Percentiles rank a stretch among this genome's conserved stretches.
These are phyloP conservation scores for Caloenas nicobarica DNA, from an alignment of 2,113 vertebrate genomes.

Conservation along the genomic window DNA sequence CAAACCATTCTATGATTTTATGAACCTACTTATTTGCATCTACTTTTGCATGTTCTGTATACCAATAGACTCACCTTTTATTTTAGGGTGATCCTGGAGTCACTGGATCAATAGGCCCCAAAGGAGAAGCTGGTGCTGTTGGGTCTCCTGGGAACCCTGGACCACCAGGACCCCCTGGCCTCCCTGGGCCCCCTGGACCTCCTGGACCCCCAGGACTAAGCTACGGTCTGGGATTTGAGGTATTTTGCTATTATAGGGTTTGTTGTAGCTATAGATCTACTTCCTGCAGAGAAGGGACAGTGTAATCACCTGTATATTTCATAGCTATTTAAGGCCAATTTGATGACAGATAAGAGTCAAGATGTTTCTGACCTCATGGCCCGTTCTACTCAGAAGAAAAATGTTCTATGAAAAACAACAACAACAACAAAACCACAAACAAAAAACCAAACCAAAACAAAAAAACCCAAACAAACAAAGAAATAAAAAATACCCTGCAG, in stretches of 20 bases:
- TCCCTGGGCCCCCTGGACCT: conserved; percentile 80
- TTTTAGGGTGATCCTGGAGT: conserved; percentile 86
- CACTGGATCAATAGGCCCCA: conserved; percentile 80
- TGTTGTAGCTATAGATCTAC: background rate
- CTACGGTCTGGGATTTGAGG: conserved; percentile 81
- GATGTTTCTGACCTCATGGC: background rate
- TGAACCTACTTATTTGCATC: background rate
- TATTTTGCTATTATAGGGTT: conserved; percentile 30
- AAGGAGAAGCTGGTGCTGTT: conserved; percentile 79
- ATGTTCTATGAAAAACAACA: background rate
- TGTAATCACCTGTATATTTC: background rate
- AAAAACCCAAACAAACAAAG: no score
- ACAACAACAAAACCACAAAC: no score
- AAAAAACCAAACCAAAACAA: no score
- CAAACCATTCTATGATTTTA: background rate
- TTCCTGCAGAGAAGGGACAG: background rate
- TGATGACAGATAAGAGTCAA: background rate
- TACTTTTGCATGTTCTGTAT: background rate
- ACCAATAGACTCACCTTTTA: background rate
- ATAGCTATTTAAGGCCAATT: background rate
- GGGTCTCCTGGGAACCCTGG: conserved; percentile 80
- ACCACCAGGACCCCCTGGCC: conserved; percentile 82
- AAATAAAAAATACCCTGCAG: background rate
- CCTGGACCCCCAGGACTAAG: conserved; percentile 63
- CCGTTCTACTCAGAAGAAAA: background rate